Conservation (phyloP, 2,113 vertebrate genomes). For the Triplophysa dalaica region DNA sequence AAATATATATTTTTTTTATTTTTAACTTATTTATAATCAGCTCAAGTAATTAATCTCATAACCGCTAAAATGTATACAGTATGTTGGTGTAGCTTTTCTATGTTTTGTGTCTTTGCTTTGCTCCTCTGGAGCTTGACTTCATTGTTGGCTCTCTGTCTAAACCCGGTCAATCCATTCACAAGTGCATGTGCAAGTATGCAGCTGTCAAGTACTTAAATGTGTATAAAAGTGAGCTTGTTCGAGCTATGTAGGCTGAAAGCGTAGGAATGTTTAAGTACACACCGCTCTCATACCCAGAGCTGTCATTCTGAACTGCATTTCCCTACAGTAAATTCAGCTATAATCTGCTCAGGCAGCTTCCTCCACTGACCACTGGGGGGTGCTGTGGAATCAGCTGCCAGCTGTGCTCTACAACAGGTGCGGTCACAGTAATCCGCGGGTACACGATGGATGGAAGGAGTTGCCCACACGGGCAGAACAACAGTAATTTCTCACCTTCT, state of each 20-base stretch:
- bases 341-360: neutral
- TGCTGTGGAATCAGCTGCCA: conserved; percentile 51
- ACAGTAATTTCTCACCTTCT: conserved; percentile 29
- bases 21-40: no score
- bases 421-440: neutral
- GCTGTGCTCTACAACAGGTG: neutral
- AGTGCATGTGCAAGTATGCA: conserved; percentile 29
- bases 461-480: conserved; percentile 31
- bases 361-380: conserved; percentile 49
- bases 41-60: no score
- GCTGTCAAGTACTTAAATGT: conserved; percentile 9
- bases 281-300: neutral
- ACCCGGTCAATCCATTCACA: conserved; percentile 49
- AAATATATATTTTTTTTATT: no score
- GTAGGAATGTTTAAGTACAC: neutral
- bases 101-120: neutral
- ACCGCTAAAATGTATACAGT: no score
- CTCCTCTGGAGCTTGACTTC: conserved; percentile 40
- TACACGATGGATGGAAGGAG: conserved; percentile 21
- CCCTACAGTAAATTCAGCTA: neutral
- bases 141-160: conserved; percentile 51
- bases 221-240: conserved; percentile 14
- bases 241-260: neutral
- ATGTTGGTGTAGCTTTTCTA: neutral
- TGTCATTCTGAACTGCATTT: neutral